phyloP scores from a whole-genome alignment of 2,888 invertebrate genomes.

The Meta bourneti region DNA sequence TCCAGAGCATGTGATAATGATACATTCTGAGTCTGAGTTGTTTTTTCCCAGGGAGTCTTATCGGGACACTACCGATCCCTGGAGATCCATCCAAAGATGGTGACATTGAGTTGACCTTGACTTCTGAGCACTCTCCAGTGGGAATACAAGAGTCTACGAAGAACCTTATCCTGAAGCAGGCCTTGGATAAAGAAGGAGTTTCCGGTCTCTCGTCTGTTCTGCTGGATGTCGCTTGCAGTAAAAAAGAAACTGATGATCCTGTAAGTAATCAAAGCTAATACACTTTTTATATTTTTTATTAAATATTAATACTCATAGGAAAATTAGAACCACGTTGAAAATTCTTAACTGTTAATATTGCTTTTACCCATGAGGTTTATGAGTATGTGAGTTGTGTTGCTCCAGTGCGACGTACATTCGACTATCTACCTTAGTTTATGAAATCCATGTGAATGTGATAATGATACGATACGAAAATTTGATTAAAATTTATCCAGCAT shows the following conservation, averaged over 20 bases:
- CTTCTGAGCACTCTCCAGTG: conserved; percentile 88
- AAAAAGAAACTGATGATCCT: conserved; percentile 87
- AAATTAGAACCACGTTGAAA: too few species aligned
- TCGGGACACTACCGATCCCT: conserved; percentile 87
- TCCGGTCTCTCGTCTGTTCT: conserved; percentile 77
- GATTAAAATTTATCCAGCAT: background rate
- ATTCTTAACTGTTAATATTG: too few species aligned
- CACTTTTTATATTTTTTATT: background rate
- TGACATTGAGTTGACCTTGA: conserved; percentile 88
- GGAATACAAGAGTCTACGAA: conserved; percentile 88
- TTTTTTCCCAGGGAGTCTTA: conserved; percentile 44
- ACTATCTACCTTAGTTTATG: too few species aligned
- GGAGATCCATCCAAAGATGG: conserved; percentile 88
- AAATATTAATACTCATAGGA: background rate
- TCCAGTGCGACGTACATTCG: too few species aligned
- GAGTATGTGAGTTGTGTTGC: too few species aligned
- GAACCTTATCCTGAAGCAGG: conserved; percentile 88
- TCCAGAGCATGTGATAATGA: background rate
- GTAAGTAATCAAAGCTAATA: conserved; percentile 82
- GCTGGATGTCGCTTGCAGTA: conserved; percentile 81
- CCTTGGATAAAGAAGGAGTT: conserved; percentile 86
- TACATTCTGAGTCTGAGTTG: background rate
- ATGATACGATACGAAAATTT: background rate
- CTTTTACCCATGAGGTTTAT: too few species aligned
- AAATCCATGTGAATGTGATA: too few species aligned